Evolutionary conservation across 2,113 vertebrate genomes (phyloP).

Genomic region (Gobio gobio): DNA sequence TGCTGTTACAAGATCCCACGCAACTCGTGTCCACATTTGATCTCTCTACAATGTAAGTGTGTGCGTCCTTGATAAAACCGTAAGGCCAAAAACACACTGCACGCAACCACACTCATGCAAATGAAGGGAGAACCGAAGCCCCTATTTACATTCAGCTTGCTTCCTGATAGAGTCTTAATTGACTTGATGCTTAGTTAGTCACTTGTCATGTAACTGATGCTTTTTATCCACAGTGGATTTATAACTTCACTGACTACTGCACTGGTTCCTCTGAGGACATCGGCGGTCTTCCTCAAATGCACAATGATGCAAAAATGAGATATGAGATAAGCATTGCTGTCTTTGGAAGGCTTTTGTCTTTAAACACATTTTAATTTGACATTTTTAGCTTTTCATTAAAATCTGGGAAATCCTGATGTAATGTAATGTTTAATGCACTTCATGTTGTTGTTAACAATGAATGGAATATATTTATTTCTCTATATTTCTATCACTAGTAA

Average conservation of each 20-base stretch:
- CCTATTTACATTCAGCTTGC: neutral
- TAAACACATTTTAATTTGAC: too few species aligned
- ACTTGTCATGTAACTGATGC: slow-evolving; percentile 10
- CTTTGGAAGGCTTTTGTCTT: too few species aligned
- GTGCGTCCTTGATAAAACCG: neutral
- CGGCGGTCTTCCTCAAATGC: neutral
- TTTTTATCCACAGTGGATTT: neutral
- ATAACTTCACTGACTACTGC: neutral
- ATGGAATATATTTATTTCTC: too few species aligned
- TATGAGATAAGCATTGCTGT: too few species aligned
- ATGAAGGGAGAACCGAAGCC: neutral
- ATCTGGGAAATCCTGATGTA: too few species aligned
- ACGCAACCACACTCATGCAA: neutral
- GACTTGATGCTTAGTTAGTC: slow-evolving; percentile 10
- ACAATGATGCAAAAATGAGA: neutral
- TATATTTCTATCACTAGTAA: too few species aligned
- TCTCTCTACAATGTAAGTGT: neutral
- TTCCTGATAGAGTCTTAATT: slow-evolving; percentile 14
- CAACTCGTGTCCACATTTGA: slow-evolving; percentile 19
- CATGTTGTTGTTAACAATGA: too few species aligned
- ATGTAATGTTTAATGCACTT: too few species aligned
- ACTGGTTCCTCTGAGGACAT: neutral
- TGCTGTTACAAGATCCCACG: slow-evolving; percentile 2
- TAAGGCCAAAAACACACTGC: neutral
- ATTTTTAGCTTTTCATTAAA: too few species aligned